Evolutionary conservation across 2,797 vertebrate genomes (phyloP), one percentile per base, ranked within the genome.

Genomic region (Crocodylus rhombifer): DNA sequence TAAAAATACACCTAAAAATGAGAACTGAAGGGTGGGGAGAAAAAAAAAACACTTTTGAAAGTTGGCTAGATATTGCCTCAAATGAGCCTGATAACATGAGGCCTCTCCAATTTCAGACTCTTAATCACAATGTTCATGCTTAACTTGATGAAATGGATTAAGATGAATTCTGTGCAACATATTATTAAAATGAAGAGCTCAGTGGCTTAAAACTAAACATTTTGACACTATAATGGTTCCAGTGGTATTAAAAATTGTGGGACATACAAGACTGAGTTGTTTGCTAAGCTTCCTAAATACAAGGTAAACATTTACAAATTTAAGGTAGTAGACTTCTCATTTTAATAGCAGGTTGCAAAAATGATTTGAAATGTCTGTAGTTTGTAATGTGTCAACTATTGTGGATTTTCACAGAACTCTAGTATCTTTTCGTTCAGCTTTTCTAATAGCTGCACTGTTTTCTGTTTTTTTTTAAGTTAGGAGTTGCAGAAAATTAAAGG

Each of bases 401-500:
- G 26, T 75, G 55, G 2, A 1, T 57, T 88, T n/a, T 36, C 16
- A 23, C 20, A 1, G 20, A 30, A 13, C 77, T 90, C 4, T 85
- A 81, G 7, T 71, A 93, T 89, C 84, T 61, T 89, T 57, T 77
- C 36, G 83, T 42, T 7, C 92, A 82, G 79, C 74, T 82, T 16
- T 69, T 91, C 90, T 74, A 84, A 80, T 30, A 82, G 86, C 55
- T 73, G 0, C 60, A 82, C 83, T 82, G 85, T 86, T 15, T 2
- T 69, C 87, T 91, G 62, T 42, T 11, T 51, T 51, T 51, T 51
- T 51, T 51, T 51, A 23, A 69, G 42, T 10, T 51, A 9, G 42
- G 42, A 51, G 17, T 17, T 69, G 67, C 12, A 69, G 92, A 76
- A 93, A 91, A 86, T 78, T 8, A 90, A 95, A 95, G 89, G 84